Base-by-base conservation (phyloP, 1,140 invertebrate species). In the Eumaeus atala region DNA sequence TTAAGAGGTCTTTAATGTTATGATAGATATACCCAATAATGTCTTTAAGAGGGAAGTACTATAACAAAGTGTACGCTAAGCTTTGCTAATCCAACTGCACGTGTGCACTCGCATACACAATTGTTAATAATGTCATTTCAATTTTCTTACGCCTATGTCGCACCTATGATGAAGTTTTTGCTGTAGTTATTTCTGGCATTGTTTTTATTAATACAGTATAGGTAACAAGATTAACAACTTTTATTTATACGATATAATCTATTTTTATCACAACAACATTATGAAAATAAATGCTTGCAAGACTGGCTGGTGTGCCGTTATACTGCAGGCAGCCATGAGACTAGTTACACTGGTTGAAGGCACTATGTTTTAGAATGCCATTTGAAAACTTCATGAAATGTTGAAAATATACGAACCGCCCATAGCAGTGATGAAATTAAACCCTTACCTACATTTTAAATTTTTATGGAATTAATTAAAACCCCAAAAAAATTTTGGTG, bases 271-370 rank as follows among this genome's bases (percentile, higher is more conserved):
- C 79, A 82, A 75, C 70, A 79, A 79, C 69, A 73, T 75, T 82
- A 81, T 74, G 83, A 85, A 85, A 83, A 84, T 86, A 86, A 86
- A 86, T 86, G 83, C 83, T 83, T 57, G 60, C 65, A 64, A 70
- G 80, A 83, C 83, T 86, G 76, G 67, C 76, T 74, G 67, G 50
- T 61, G 55, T 62, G 52, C 48, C 53, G 38, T 62, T 62, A 56
- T 9, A 57, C 56, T 42, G 58, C 48, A 42, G 48, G 69, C 74
- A 76, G 77, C 66, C 75, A 65, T 67, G 63, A 74, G 83, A 86
- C 83, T 86, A 84, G 83, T 72, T 72, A 70, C 73, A 83, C 78
- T 84, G 78, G 75, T 75, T 71, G 67, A 84, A 82, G 78, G 78
- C 79, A 83, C 79, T 76, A 44, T 44, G 16, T 44, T 44, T 44